Base-by-base conservation (phyloP, 2,888 invertebrate genomes). In the Linyphia triangularis region DNA sequence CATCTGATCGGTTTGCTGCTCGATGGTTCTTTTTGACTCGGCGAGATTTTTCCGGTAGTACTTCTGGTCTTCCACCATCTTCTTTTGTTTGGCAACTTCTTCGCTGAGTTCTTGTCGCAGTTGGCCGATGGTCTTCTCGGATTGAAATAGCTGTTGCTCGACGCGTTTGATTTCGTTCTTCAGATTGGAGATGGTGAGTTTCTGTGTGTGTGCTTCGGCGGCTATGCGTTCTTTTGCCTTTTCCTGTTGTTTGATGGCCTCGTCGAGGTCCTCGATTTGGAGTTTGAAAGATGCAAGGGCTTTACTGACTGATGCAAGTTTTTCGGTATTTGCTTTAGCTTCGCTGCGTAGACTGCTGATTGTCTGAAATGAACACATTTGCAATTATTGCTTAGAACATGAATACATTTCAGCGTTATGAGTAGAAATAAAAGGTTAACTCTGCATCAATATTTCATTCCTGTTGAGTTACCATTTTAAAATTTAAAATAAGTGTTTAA, bases 31-130 rank as follows among this genome's bases (percentile, higher is more conserved):
- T 16, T 67, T 88, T 16, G 81, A 63, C 2, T 88, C 86, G 3
- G 22, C 24, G 16, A 22, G 28, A 3, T 40, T 16, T 26, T 67
- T 82, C 6, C 81, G 61, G 24, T 43, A 81, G 19, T 59, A 75
- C 30, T 75, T 57, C n/a, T 69, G 59, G n/a, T 88, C 86, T 9
- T 81, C 75, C 1, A 61, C 73, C 57, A 81, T 24, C 7, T 24
- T 30, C 22, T 75, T 88, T 28, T 43, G 61, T 22, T 69, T 81
- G 40, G 37, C 19, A 4, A 22, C 19, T 19, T 73, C 65, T 0
- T 88, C 81, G 1, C 13, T 40, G 9, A 88, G 30, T 24, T 57
- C 13, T 9, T 61, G 40, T 6, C 65, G 43, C 24, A 88, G 30
- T 1, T 75, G 43, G 0, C 16, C n/a, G 9, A 65, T 69, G 1